These are phyloP conservation scores for Menidia menidia DNA, from an alignment of 2,797 vertebrate species.

Conservation along the genomic window DNA sequence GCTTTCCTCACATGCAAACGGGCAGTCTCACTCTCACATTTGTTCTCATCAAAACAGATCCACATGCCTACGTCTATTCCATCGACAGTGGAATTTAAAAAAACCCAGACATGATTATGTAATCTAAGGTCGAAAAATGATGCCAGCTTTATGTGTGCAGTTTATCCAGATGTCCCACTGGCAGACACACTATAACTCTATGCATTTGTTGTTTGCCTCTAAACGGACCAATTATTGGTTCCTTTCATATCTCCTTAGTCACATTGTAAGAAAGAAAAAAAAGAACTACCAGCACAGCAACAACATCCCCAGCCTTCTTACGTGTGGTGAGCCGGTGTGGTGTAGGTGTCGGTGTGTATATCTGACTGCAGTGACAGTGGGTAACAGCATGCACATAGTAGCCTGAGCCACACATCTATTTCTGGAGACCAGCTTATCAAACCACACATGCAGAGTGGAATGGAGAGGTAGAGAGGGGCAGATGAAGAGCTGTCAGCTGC, in stretches of 20 bases:
- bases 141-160: slow-evolving; percentile 15
- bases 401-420: slow-evolving; percentile 32
- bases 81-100: background rate
- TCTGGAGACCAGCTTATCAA: slow-evolving; percentile 39
- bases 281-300: background rate
- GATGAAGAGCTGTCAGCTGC: slow-evolving; percentile 50
- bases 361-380: slow-evolving; percentile 36
- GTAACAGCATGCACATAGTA: slow-evolving; percentile 38
- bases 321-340: background rate
- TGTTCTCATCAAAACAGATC: slow-evolving; percentile 28
- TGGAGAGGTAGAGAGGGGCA: slow-evolving; percentile 6
- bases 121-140: background rate
- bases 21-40: background rate
- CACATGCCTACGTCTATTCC: slow-evolving; percentile 16
- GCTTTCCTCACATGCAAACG: slow-evolving; percentile 53
- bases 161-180: slow-evolving; percentile 27
- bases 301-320: background rate
- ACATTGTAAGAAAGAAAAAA: background rate
- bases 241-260: slow-evolving; percentile 9
- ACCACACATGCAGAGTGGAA: slow-evolving; percentile 22
- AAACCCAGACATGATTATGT: background rate
- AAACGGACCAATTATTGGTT: slow-evolving; percentile 27
- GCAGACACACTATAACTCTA: slow-evolving; percentile 8
- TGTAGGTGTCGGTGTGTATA: slow-evolving; percentile 33
- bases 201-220: slow-evolving; percentile 6